Conservation (phyloP, 1,140 invertebrate genomes). For the Lineus longissimus region DNA sequence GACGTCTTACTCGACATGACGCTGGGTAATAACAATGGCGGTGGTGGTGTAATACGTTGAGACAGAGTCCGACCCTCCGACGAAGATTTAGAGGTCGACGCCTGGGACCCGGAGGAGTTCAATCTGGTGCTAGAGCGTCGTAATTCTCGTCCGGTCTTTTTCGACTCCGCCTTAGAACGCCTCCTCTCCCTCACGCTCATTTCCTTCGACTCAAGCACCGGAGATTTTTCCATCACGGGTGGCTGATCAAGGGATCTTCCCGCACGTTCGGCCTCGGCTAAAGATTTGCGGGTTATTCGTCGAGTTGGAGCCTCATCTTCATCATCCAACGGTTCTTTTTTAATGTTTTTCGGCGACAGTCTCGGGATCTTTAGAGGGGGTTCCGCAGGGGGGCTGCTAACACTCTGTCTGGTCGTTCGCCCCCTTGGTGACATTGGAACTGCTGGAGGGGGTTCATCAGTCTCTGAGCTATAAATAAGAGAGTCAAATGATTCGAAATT, state of each 20-base stretch:
- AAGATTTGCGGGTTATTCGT: slow-evolving; percentile 19
- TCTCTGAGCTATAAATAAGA: too few relatives aligned
- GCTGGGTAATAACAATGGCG: slow-evolving; percentile 21
- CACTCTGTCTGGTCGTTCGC: too few relatives aligned
- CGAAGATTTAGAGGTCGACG: background rate
- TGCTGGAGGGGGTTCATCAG: too few relatives aligned
- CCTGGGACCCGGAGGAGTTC: background rate
- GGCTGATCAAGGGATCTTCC: background rate
- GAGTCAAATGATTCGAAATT: too few relatives aligned
- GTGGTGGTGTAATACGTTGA: slow-evolving; percentile 18
- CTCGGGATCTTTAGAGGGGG: slow-evolving; percentile 8
- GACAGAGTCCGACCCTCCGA: background rate
- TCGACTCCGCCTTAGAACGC: background rate
- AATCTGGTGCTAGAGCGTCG: background rate
- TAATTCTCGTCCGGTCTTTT: background rate
- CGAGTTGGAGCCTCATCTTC: slow-evolving; percentile 7
- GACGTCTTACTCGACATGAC: slow-evolving; percentile 12
- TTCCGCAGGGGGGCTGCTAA: slow-evolving; percentile 10
- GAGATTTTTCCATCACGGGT: background rate
- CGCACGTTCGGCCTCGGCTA: background rate
- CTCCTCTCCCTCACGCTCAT: background rate
- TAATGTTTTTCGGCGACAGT: background rate
- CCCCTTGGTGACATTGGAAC: too few relatives aligned
- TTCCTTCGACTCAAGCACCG: background rate
- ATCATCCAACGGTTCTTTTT: slow-evolving; percentile 13